Conservation (phyloP, 2,888 invertebrate genomes). For the Troides helena region DNA sequence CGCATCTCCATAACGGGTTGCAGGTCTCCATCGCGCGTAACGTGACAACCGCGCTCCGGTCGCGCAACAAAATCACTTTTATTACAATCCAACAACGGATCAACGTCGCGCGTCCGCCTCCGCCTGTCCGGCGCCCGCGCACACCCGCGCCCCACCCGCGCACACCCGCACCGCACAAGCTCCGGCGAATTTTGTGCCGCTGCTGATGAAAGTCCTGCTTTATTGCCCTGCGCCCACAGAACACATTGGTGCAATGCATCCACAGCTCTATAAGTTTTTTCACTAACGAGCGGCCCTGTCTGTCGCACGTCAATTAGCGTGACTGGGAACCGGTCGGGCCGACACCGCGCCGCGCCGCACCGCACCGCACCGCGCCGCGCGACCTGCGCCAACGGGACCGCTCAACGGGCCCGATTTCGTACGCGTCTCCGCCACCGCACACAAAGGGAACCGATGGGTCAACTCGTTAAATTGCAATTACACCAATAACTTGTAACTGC, state of each 20-base stretch:
- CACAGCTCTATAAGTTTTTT: slow-evolving; percentile 34
- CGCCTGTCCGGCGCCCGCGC: slow-evolving; percentile 45
- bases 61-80: slow-evolving; percentile 76
- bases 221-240: slow-evolving; percentile 37
- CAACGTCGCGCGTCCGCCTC: slow-evolving; percentile 62
- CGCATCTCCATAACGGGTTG: slow-evolving; percentile 54
- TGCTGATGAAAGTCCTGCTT: slow-evolving; percentile 50
- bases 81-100: slow-evolving; percentile 67
- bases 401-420: slow-evolving; percentile 40
- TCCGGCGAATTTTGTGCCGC: slow-evolving; percentile 54
- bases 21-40: slow-evolving; percentile 51
- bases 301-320: slow-evolving; percentile 73
- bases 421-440: background rate
- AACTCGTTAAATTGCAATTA: background rate
- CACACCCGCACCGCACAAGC: slow-evolving; percentile 53
- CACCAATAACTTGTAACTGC: background rate
- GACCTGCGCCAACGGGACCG: slow-evolving; percentile 48
- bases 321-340: slow-evolving; percentile 61
- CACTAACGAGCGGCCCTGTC: slow-evolving; percentile 45
- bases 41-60: slow-evolving; percentile 66
- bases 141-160: slow-evolving; percentile 50
- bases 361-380: slow-evolving; percentile 50
- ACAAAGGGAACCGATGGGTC: background rate
- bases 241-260: slow-evolving; percentile 34
- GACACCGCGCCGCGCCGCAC: slow-evolving; percentile 53